A percentile compares a stretch with the other conserved stretches of the same genome.
These are phyloP conservation scores for Drosophila varians DNA, from an alignment of 1,140 invertebrate species.

Conservation along the genomic window DNA sequence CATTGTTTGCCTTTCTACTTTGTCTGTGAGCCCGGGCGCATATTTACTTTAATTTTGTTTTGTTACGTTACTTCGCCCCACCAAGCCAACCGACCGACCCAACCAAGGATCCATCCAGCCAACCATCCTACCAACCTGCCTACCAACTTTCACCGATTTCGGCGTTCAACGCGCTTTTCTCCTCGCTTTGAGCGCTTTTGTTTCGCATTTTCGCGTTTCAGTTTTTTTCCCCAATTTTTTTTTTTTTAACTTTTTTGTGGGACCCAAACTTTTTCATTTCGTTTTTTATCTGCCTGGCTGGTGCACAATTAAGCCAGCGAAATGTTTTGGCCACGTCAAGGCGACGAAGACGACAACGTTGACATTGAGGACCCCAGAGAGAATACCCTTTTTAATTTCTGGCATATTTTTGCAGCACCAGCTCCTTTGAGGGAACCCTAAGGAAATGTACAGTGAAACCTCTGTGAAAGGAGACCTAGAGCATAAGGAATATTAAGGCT, in stretches of 20 bases:
- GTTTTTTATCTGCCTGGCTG: constrained; percentile 71
- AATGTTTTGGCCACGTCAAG: constrained; percentile 64
- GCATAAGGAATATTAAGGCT: background rate
- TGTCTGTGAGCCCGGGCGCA: constrained; percentile 60
- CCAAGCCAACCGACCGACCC: background rate
- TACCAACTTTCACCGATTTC: constrained; percentile 52
- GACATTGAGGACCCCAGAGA: constrained; percentile 40
- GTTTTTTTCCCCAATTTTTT: background rate
- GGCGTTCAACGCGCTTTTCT: constrained; percentile 57
- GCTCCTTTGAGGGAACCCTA: constrained; percentile 1
- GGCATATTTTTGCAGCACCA: constrained; percentile 47
- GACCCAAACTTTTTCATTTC: constrained; percentile 74
- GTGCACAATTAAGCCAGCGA: constrained; percentile 73
- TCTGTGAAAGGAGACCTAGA: background rate
- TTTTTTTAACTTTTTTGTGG: constrained; percentile 16
- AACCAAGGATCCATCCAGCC: background rate
- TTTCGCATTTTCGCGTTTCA: constrained; percentile 25
- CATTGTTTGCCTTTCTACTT: constrained; percentile 75
- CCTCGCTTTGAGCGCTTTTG: constrained; percentile 36
- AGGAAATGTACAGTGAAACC: constrained; percentile 23
- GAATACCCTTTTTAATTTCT: constrained; percentile 75
- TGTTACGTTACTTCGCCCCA: constrained; percentile 32
- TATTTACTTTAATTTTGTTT: constrained; percentile 79
- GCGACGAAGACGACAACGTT: constrained; percentile 26
- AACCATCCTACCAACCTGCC: background rate